Percentiles rank a stretch among this genome's conserved stretches.
phyloP scores from a whole-genome alignment of 2,113 vertebrate species.

The human (Homo sapiens) region GRCh38 chr9:107856001-107856500 shows the following conservation, averaged over 20 bases:
- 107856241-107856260: not conserved
- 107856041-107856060: not conserved
- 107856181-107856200: not conserved
- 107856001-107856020: not conserved
- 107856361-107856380: not conserved
- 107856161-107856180: not conserved
- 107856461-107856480: not conserved
- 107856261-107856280: not conserved
- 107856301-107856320: not conserved
- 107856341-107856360: not conserved
- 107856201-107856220: not conserved
- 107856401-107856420: not conserved
- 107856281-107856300: not conserved
- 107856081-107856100: not conserved
- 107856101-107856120: not conserved
- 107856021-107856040: not conserved
- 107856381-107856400: not conserved
- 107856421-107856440: not conserved
- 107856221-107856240: too few relatives aligned
- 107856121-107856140: not conserved
- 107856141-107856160: not conserved
- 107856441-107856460: not conserved
- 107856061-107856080: not conserved
- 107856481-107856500: not conserved
- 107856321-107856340: not conserved